Percentiles rank a stretch among this genome's conserved stretches.
phyloP scores from a whole-genome alignment of 2,888 invertebrate genomes.

The Drosophila percnosoma region DNA sequence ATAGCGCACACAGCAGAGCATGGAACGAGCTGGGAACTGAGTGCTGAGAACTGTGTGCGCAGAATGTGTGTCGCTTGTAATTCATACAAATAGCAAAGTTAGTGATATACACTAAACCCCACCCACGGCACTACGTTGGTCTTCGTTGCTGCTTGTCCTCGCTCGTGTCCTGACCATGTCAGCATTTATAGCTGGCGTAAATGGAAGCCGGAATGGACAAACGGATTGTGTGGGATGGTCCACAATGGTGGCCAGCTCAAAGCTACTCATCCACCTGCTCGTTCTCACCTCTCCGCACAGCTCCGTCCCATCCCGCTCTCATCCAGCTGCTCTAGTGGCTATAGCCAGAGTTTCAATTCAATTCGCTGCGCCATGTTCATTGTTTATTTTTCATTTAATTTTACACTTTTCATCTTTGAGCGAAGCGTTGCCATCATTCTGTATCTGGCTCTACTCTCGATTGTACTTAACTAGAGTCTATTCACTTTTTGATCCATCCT shows the following conservation, averaged over 20 bases:
- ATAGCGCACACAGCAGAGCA: slow-evolving; percentile 70
- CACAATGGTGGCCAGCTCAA: slow-evolving; percentile 14
- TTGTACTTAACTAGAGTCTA: neutral
- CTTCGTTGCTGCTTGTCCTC: neutral
- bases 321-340: neutral
- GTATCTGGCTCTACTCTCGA: neutral
- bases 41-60: slow-evolving; percentile 37
- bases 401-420: slow-evolving; percentile 65
- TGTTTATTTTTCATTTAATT: slow-evolving; percentile 81
- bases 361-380: slow-evolving; percentile 75
- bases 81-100: slow-evolving; percentile 64
- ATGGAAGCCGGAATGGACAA: slow-evolving; percentile 64
- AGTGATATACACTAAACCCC: slow-evolving; percentile 28
- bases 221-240: slow-evolving; percentile 26
- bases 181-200: slow-evolving; percentile 71
- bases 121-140: too few species aligned
- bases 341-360: slow-evolving; percentile 70
- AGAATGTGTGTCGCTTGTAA: slow-evolving; percentile 71
- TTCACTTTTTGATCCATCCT: slow-evolving; percentile 1
- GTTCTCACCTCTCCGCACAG: neutral
- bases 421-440: slow-evolving; percentile 10
- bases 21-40: slow-evolving; percentile 10
- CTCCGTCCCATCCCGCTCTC: neutral
- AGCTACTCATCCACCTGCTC: slow-evolving; percentile 22
- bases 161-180: slow-evolving; percentile 61